phyloP scores from a whole-genome alignment of 1,140 invertebrate genomes.

The Drosophila eugracilis region DNA sequence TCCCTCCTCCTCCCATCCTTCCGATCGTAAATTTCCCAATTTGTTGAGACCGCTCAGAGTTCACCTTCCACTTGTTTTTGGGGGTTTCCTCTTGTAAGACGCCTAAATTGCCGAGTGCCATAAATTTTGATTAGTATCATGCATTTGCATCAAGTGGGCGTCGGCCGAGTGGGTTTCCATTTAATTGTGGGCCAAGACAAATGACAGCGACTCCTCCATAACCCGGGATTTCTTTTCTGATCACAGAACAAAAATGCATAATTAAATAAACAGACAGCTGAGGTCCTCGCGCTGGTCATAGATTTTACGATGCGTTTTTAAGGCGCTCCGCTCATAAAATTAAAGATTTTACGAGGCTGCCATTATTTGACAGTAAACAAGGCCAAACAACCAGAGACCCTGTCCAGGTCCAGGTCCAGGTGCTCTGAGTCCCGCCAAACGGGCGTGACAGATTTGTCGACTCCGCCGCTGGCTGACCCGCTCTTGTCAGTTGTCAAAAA shows the following conservation, averaged over 20 bases:
- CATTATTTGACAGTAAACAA: constrained; percentile 77
- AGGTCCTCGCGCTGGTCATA: constrained; percentile 32
- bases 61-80: not conserved
- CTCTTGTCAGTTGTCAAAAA: constrained; percentile 69
- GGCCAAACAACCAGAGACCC: constrained; percentile 17
- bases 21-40: constrained; percentile 62
- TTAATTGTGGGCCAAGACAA: constrained; percentile 30
- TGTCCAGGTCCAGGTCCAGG: constrained; percentile 44
- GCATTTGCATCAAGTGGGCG: constrained; percentile 26
- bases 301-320: constrained; percentile 60
- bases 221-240: constrained; percentile 3
- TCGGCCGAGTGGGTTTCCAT: constrained; percentile 39
- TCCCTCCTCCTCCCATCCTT: constrained; percentile 18
- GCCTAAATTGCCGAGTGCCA: constrained; percentile 44
- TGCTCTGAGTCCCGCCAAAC: constrained; percentile 23
- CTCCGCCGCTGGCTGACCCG: constrained; percentile 32
- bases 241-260: constrained; percentile 41
- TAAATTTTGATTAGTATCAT: constrained; percentile 64
- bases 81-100: constrained; percentile 37
- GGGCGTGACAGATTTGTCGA: constrained; percentile 65
- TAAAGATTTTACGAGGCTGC: constrained; percentile 56
- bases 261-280: constrained; percentile 67
- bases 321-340: constrained; percentile 56
- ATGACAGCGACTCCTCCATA: constrained; percentile 4
- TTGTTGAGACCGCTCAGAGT: constrained; percentile 49